Conservation (phyloP, 1,140 invertebrate genomes). For the Idris sp. region DNA sequence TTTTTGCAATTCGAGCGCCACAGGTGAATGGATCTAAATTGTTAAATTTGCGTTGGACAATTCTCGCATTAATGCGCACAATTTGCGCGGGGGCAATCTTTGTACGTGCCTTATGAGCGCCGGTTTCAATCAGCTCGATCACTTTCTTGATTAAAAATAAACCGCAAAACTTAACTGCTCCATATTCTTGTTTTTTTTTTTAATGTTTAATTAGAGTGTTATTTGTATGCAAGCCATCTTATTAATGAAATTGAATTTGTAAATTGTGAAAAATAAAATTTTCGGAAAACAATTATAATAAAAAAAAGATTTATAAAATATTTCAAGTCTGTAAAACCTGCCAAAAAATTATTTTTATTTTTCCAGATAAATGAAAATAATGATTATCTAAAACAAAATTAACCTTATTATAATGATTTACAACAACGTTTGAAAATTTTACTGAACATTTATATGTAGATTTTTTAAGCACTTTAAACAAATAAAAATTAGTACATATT, state of each 20-base stretch:
- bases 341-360: too few relatives aligned
- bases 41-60: constrained; percentile 32
- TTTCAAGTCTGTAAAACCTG: too few relatives aligned
- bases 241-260: constrained; percentile 5
- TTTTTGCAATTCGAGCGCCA: constrained; percentile 18
- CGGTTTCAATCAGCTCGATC: constrained; percentile 13
- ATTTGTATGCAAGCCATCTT: constrained; percentile 12
- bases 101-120: constrained; percentile 2
- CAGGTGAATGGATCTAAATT: constrained; percentile 51
- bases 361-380: too few relatives aligned
- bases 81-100: constrained; percentile 20
- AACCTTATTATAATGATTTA: too few relatives aligned
- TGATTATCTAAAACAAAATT: too few relatives aligned
- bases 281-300: too few relatives aligned
- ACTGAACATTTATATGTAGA: too few relatives aligned
- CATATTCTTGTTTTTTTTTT: neutral
- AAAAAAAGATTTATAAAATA: too few relatives aligned
- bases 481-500: too few relatives aligned
- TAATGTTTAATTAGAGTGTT: constrained; percentile 10
- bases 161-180: neutral
- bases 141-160: constrained; percentile 25
- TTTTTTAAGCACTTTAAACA: too few relatives aligned
- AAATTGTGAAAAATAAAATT: too few relatives aligned
- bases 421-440: too few relatives aligned
- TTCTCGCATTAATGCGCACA: constrained; percentile 21